These are phyloP conservation scores for Drosophila sp. DNA, from an alignment of 1,140 invertebrate species.

Conservation along the genomic window DNA sequence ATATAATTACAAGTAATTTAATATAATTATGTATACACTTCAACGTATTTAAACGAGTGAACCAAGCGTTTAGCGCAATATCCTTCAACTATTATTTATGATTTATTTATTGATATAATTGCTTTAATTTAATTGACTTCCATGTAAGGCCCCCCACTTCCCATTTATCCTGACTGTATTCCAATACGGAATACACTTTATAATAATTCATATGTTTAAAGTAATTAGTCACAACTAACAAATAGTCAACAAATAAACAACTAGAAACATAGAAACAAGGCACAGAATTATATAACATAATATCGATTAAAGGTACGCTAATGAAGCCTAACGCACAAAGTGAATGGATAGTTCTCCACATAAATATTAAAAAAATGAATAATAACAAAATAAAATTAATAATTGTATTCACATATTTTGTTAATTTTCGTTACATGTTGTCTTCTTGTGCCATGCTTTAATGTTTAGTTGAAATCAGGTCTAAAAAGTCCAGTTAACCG, in stretches of 20 bases:
- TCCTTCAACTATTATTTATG: constrained; percentile 48
- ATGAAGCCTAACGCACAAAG: constrained; percentile 65
- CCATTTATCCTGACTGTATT: too few relatives aligned
- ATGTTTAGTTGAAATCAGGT: constrained; percentile 46
- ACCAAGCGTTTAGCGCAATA: constrained; percentile 45
- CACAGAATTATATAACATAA: constrained; percentile 34
- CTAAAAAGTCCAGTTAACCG: constrained; percentile 29
- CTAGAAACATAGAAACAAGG: constrained; percentile 35
- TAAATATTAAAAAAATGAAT: constrained; percentile 20
- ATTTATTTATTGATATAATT: constrained; percentile 37
- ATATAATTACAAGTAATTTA: constrained; percentile 51
- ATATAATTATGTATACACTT: constrained; percentile 38
- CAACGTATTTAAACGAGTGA: constrained; percentile 38
- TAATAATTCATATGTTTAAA: constrained; percentile 10
- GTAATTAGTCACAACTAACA: constrained; percentile 37
- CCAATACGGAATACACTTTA: background rate
- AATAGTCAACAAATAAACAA: constrained; percentile 43
- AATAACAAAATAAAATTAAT: constrained; percentile 18
- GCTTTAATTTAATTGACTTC: constrained; percentile 1
- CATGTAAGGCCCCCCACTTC: background rate
- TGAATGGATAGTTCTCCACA: constrained; percentile 36
- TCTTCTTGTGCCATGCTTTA: constrained; percentile 46
- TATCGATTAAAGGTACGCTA: background rate
- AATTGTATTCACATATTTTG: background rate
- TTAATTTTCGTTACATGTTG: constrained; percentile 31